Evolutionary conservation across 2,888 invertebrate genomes (phyloP).

Genomic region (Erpobdella octoculata): DNA sequence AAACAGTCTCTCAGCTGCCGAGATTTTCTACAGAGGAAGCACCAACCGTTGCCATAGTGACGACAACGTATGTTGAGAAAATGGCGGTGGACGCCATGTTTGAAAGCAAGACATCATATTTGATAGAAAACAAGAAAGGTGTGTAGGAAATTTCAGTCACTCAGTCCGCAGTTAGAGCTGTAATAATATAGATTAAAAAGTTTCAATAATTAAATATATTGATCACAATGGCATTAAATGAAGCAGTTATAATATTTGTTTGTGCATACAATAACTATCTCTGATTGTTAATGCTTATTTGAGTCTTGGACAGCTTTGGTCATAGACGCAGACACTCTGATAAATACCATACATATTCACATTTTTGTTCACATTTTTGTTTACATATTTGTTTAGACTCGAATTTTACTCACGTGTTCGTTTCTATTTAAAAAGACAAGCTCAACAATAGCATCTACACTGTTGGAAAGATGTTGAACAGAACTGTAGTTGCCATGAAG

Average conservation of each 20-base stretch:
- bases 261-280: too few relatives aligned
- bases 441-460: slow-evolving; percentile 91
- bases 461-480: slow-evolving; percentile 86
- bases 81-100: slow-evolving; percentile 95
- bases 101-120: slow-evolving; percentile 89
- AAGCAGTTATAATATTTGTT: too few relatives aligned
- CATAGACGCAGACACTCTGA: too few relatives aligned
- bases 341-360: too few relatives aligned
- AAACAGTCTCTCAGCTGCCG: slow-evolving; percentile 84
- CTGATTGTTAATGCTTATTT: too few relatives aligned
- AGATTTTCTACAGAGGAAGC: slow-evolving; percentile 77
- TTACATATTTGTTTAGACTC: too few relatives aligned
- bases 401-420: too few relatives aligned
- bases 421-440: too few relatives aligned
- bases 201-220: not conserved
- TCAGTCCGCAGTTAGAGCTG: not conserved
- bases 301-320: too few relatives aligned
- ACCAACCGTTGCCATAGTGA: slow-evolving; percentile 94
- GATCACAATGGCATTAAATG: not conserved
- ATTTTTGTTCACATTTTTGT: too few relatives aligned
- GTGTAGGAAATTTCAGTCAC: not conserved
- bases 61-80: slow-evolving; percentile 93
- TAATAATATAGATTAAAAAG: not conserved
- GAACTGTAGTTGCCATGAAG: slow-evolving; percentile 92
- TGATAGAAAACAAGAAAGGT: slow-evolving; percentile 55